Base-by-base conservation (phyloP, 2,888 invertebrate species). In the Leucophora obtusa region DNA sequence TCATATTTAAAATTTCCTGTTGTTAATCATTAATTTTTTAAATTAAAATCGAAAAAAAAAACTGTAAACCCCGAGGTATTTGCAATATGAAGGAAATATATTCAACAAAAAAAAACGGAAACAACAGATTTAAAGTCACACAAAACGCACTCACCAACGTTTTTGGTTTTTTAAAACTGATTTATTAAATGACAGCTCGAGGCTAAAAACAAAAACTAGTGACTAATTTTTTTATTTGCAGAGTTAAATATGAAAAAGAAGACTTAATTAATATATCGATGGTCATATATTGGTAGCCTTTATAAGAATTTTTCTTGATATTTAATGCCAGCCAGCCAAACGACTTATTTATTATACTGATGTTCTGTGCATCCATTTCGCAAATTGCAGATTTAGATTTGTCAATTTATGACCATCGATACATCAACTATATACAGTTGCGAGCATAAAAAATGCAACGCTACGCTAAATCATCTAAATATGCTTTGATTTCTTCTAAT, bases 131-230 rank as follows among this genome's bases (percentile, higher is more conserved):
- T 59, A 71, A 82, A 79, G 74, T 56, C 70, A 65, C 38, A 74
- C 35, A 70, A 74, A 70, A 72, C 54, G 51, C 51, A 69, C 62
- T 56, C 15, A 70, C 35, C 33, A 72, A 72, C 50, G 33, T 43
- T 33, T 60, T 35, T 35, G 33, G 24, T 69, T 21, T 33, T 68
- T 50, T 38, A 71, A 71, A 66, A 80, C 60, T 79, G 69, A 82
- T 76, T 82, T 77, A 76, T 82, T 82, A 80, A 82, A 70, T 62
- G 71, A 66, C 73, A 74, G 78, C 78, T 78, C 70, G 70, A 70
- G 81, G 74, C 73, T 53, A 60, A 59, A 79, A 50, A 65, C n/a
- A 56, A 47, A 60, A 56, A 35, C n/a, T 68, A 58, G 53, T 80
- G 65, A 69, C 65, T 79, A 73, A 71, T 72, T 60, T 38, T n/a